Base-by-base conservation (phyloP, 2,113 vertebrate genomes). In the Clarias magur region DNA sequence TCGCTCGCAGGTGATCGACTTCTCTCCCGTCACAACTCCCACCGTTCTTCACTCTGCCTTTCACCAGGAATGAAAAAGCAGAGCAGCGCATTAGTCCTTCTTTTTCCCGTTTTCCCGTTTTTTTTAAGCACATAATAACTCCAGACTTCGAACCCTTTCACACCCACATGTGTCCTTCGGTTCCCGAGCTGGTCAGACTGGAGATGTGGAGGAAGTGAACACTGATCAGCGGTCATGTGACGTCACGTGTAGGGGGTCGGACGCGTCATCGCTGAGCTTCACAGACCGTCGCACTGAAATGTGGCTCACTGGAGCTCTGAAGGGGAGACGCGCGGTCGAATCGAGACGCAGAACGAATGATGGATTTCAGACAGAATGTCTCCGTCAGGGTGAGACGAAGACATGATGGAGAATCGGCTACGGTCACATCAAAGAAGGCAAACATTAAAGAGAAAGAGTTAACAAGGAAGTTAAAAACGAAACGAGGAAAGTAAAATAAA, bases 221-320 rank as follows among this genome's bases (percentile, higher is more conserved):
- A 86, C 76, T 34, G 53, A 88, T 83, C 57, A 42, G 30, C 17
- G 54, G 73, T 81, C 85, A 87, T 68, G 86, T 78, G 42, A 85
- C 82, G 80, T 91, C 86, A 84, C 82, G 88, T 80, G 56, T 79
- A 57, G 72, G 38, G 57, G 79, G 54, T 63, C 34, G 76, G 68
- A 89, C 62, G 63, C 84, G 72, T 67, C 65, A 42, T 30, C 80
- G 82, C 88, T 89, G 89, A 72, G 57, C 81, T 57, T 59, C 56
- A 84, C 70, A 25, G 75, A 86, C 84, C 57, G 63, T 25, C 63
- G 60, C 63, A 17, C 15, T 34, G 80, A 72, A 70, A 81, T 63
- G 23, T 27, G n/a, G 7, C 25, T 42, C 15, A 9, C 27, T 1
- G 2, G 53, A 19, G 19, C 56, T 16, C 57, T 25, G 7, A 70